A percentile compares a stretch with the other conserved stretches of the same genome.
phyloP scores from a whole-genome alignment of 2,113 vertebrate genomes.

The Fregata magnificens region DNA sequence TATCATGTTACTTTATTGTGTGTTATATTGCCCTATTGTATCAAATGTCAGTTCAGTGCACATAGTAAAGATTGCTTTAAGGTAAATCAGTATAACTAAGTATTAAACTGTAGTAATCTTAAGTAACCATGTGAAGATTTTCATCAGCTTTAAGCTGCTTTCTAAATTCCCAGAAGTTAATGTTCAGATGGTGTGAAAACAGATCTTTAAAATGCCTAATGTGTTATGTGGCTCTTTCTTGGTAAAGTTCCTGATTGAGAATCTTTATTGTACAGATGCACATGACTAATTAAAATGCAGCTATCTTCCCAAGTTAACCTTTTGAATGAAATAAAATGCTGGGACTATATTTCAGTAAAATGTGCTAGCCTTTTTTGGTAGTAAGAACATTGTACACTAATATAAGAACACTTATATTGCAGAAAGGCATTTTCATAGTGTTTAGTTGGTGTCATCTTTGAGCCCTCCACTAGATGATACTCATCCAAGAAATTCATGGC shows the following conservation, averaged over 20 bases:
- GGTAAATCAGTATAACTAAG: not conserved
- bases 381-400: not conserved
- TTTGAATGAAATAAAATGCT: not conserved
- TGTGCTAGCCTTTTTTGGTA: not conserved
- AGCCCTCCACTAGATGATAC: not conserved
- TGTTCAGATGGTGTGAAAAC: not conserved
- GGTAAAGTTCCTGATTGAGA: not conserved
- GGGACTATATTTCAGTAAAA: not conserved
- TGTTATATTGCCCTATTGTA: not conserved
- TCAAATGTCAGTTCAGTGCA: not conserved
- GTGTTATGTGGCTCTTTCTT: not conserved
- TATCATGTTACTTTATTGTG: not conserved
- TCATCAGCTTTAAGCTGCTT: not conserved
- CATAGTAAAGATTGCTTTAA: not conserved
- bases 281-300: not conserved
- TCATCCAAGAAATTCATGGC: not conserved
- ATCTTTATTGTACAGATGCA: not conserved
- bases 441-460: not conserved
- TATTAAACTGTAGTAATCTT: not conserved
- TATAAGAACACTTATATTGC: not conserved
- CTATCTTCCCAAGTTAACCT: not conserved
- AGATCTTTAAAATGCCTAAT: not conserved
- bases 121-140: not conserved
- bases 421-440: not conserved
- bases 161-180: not conserved